Base-by-base conservation (phyloP, 2,113 vertebrate genomes). In the Pituophis catenifer region DNA sequence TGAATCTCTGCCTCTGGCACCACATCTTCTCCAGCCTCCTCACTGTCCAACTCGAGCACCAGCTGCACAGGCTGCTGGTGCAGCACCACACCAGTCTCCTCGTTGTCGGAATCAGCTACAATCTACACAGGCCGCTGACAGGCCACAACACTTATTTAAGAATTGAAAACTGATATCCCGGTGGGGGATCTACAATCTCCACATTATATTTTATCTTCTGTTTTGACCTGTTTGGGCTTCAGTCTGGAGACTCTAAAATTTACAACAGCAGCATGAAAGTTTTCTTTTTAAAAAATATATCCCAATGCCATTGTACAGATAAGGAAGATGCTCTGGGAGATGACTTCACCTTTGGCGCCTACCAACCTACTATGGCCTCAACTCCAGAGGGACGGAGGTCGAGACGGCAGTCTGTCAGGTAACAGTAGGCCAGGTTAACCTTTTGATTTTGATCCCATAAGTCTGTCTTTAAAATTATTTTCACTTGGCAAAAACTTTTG, bases 351-450 rank as follows among this genome's bases (percentile, higher is more conserved):
- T 99, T 99, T 81, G 98, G 98, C 86, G 98, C 98, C 0, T 99
- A 99, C 94, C 98, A 98, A 95, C 99, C 99, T 89, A 98, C 98
- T 0, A 5, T 98, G 95, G 98, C 91, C 10, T 97, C 98, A 57
- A 93, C 89, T 6, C 96, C 86, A 1, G 97, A 98, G 92, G 97
- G 97, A 44, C 97, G 97, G 8, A 98, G 95, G n/a, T 97, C 97
- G 4, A 98, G 97, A 58, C 96, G 98, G 89, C 98, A 97, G 87
- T 98, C 98, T 0, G 98, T 98, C 95, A 98, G 98, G 99, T 99
- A 96, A 0, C 21, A 58, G 12, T 54, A 75, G 44, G 1, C 3
- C 10, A 26, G 29, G 0, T 85, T 54, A 52, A 26, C 21, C 13
- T 2, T 2, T 1, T 0, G 13, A 0, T n/a, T 88, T 33, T 70